Evolutionary conservation across 2,888 invertebrate genomes (phyloP).

Genomic region (Holacanthella duospinosa): DNA sequence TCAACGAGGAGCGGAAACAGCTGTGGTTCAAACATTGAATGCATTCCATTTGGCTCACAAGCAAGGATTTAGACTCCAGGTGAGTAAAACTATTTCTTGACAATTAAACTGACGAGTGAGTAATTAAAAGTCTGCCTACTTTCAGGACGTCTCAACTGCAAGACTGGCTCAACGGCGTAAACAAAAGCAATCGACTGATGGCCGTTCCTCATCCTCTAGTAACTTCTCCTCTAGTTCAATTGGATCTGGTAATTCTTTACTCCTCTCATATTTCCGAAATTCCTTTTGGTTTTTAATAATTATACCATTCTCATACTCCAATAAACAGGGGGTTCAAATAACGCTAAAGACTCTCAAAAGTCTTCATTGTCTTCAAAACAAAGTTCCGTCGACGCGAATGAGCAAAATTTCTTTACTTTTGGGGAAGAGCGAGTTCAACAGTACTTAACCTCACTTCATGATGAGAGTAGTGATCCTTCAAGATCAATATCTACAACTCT

Average conservation of each 20-base stretch:
- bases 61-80: conserved; percentile 59
- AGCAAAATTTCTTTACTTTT: conserved; percentile 44
- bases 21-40: conserved; percentile 53
- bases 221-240: conserved; percentile 42
- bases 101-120: too few species aligned
- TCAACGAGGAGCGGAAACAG: conserved; percentile 44
- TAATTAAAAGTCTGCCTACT: too few species aligned
- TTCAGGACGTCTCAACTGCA: conserved; percentile 60
- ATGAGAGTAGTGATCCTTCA: conserved; percentile 34
- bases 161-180: conserved; percentile 59
- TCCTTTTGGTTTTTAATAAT: conserved; percentile 8
- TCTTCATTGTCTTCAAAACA: conserved; percentile 31
- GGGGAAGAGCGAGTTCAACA: conserved; percentile 46
- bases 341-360: conserved; percentile 35
- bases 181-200: conserved; percentile 47
- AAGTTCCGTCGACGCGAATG: conserved; percentile 30
- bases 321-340: conserved; percentile 38
- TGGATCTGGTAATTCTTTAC: background rate
- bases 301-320: conserved; percentile 9
- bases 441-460: conserved; percentile 46
- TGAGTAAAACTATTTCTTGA: too few species aligned
- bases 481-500: conserved; percentile 9
- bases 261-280: conserved; percentile 6
- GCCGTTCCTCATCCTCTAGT: conserved; percentile 43
- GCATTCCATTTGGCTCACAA: conserved; percentile 58